Conservation (phyloP, 2,888 invertebrate species). For the Polymixis flavicincta region DNA sequence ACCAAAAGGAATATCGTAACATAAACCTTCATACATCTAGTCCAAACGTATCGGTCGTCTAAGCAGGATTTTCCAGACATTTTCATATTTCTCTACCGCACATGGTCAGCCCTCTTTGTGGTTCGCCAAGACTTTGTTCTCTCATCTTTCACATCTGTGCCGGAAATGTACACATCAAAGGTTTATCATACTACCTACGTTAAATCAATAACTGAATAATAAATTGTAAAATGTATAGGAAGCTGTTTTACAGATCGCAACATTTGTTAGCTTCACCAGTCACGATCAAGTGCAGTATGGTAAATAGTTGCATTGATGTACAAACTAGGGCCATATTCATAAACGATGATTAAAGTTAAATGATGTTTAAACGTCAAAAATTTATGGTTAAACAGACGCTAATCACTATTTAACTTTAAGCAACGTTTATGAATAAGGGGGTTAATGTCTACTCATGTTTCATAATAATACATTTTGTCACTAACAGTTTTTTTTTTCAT, state of each 20-base stretch:
- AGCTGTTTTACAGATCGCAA: slow-evolving; percentile 5
- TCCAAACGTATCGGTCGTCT: slow-evolving; percentile 4
- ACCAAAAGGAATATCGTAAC: slow-evolving; percentile 22
- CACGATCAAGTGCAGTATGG: slow-evolving; percentile 1
- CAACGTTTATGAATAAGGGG: too few relatives aligned
- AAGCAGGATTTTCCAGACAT: slow-evolving; percentile 17
- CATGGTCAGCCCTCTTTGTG: background rate
- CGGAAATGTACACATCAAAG: background rate
- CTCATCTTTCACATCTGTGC: slow-evolving; percentile 26
- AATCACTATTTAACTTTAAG: too few relatives aligned
- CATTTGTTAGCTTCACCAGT: slow-evolving; percentile 4
- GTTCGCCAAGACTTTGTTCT: background rate
- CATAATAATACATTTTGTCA: background rate
- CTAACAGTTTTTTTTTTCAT: background rate
- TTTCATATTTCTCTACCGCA: slow-evolving; percentile 21
- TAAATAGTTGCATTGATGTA: background rate
- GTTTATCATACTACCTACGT: background rate
- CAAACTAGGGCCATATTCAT: too few relatives aligned
- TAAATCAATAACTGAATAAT: slow-evolving; percentile 38
- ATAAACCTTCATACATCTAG: slow-evolving; percentile 23
- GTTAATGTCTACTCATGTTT: too few relatives aligned
- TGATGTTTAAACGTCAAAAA: too few relatives aligned
- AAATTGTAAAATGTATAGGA: slow-evolving; percentile 5
- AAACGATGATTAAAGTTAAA: too few relatives aligned
- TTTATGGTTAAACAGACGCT: too few relatives aligned